phyloP scores from a whole-genome alignment of 2,797 vertebrate genomes.

The Erithacus rubecula region DNA sequence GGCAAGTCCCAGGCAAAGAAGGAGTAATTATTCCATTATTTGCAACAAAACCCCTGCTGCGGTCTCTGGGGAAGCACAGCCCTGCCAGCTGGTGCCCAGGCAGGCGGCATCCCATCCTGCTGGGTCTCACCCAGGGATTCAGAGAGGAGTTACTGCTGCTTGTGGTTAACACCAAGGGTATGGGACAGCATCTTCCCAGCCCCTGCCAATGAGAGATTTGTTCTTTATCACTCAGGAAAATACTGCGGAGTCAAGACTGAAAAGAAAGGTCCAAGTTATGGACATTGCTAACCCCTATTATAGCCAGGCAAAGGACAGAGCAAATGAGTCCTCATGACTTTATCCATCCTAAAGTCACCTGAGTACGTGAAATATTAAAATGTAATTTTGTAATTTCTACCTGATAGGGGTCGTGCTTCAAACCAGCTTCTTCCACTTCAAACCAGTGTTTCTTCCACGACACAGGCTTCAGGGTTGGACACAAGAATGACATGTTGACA shows the following conservation, averaged over 20 bases:
- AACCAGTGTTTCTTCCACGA: background rate
- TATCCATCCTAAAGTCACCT: background rate
- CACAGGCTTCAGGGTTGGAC: rapidly evolving
- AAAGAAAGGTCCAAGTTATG: background rate
- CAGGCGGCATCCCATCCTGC: rapidly evolving
- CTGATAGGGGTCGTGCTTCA: rapidly evolving
- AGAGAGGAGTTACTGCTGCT: background rate
- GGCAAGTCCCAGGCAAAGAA: background rate
- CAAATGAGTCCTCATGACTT: background rate
- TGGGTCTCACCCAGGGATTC: background rate
- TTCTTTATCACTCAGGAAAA: rapidly evolving
- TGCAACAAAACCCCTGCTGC: background rate
- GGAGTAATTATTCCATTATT: background rate
- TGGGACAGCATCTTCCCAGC: background rate
- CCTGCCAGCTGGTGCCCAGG: background rate
- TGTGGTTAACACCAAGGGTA: background rate
- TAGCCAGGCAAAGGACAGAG: background rate
- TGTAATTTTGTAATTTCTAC: background rate
- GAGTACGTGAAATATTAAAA: background rate
- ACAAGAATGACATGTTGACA: background rate
- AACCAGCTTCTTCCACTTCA: background rate
- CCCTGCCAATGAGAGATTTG: background rate
- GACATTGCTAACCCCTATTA: background rate
- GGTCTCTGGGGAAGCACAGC: rapidly evolving
- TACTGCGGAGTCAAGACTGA: background rate